phyloP scores from a whole-genome alignment of 2,797 vertebrate genomes.

The Astyanax mexicanus region DNA sequence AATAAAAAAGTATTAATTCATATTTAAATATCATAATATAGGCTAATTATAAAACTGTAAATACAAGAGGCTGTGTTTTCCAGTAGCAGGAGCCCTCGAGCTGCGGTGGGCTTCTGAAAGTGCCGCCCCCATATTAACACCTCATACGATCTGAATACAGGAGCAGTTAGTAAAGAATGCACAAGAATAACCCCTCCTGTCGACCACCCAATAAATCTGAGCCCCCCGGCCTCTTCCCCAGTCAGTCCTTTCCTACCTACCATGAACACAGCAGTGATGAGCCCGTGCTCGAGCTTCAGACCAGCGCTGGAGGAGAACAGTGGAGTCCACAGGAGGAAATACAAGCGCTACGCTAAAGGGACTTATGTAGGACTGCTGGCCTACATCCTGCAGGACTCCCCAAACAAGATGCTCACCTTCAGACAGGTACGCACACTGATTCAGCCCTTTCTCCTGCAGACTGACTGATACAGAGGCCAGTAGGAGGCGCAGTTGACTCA shows the following conservation, averaged over 20 bases:
- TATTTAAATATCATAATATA: too few species aligned
- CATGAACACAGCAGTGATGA: slow-evolving; percentile 5
- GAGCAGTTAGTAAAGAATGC: slow-evolving; percentile 8
- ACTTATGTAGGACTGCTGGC: slow-evolving; percentile 75
- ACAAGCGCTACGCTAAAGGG: slow-evolving; percentile 36
- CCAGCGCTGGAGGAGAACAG: neutral
- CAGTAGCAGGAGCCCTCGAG: too few species aligned
- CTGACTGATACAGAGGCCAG: neutral
- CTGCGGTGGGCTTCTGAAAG: neutral
- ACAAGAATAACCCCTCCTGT: neutral
- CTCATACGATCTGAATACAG: slow-evolving; percentile 22
- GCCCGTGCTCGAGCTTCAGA: neutral
- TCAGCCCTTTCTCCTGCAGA: neutral
- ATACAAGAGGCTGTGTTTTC: too few species aligned
- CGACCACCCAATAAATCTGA: slow-evolving; percentile 4
- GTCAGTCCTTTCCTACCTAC: slow-evolving; percentile 8
- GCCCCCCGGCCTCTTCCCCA: neutral
- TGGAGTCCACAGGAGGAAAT: slow-evolving; percentile 15
- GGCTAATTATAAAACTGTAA: too few species aligned
- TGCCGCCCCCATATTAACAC: slow-evolving; percentile 34
- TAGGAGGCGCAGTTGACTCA: neutral
- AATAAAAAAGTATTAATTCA: too few species aligned
- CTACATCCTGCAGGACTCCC: slow-evolving; percentile 67
- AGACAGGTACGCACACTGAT: slow-evolving; percentile 65
- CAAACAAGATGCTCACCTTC: slow-evolving; percentile 75